Base-by-base conservation (phyloP, 2,888 invertebrate genomes). In the Barypeithes pellucidus region DNA sequence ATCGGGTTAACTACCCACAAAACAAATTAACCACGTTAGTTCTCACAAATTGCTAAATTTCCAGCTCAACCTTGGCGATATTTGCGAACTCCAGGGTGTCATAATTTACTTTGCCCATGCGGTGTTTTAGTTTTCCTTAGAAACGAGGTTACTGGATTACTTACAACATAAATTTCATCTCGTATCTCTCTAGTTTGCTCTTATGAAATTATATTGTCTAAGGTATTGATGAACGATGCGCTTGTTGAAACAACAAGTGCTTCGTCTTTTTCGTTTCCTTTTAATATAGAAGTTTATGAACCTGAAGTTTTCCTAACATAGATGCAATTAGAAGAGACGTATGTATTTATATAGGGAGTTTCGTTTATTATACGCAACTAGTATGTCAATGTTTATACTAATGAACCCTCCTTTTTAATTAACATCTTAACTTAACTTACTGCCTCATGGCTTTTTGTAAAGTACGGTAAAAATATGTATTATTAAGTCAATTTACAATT, bases 151-250 rank as follows among this genome's bases (percentile, higher is more conserved):
- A 69, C 69, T 69, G 69, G 69, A 69, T 69, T 69, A 69, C 62
- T 61, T 61, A 62, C 43, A 69, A 69, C 69, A 69, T 69, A 69
- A 69, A 69, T 69, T 69, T 54, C 24, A 18, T 45, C 69, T 41
- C 62, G 50, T 62, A 62, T 62, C 69, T 65, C 65, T 69, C 69
- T 24, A 62, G 69, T 54, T 69, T 69, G 47, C 69, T 69, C 62
- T 69, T 69, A 69, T 69, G 62, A 69, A 62, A 69, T 69, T 69
- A 69, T 69, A 69, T 69, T 69, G 69, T 69, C 69, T 68, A 29
- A 69, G 29, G 62, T 69, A 69, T 69, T 69, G 69, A 69, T 69
- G 69, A 62, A 69, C 62, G 69, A 69, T 69, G 62, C 16, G 39
- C 62, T 52, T 41, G 62, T 43, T 43, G 39, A 39, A 39, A 39